A percentile compares a stretch with the other conserved stretches of the same genome.
Evolutionary conservation across 2,888 invertebrate genomes (phyloP).

Genomic region (Helobdella robusta): DNA sequence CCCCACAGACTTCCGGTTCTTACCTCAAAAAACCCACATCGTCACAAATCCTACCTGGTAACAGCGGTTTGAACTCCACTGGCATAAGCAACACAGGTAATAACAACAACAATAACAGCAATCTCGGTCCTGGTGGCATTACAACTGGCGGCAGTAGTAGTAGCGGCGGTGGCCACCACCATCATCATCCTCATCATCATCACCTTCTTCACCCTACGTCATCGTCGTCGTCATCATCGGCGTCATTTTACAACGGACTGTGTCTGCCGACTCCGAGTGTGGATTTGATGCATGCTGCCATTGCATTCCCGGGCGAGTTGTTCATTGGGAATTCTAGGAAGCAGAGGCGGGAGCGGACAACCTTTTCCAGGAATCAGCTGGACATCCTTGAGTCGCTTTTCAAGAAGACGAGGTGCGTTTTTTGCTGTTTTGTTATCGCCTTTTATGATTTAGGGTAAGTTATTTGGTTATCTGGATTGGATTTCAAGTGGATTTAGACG

Average conservation of each 20-base stretch:
- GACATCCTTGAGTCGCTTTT: constrained; percentile 88
- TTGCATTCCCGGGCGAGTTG: constrained; percentile 56
- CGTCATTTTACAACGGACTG: constrained; percentile 25
- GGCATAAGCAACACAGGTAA: constrained; percentile 5
- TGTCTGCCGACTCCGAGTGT: constrained; percentile 51
- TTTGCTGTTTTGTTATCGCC: background rate
- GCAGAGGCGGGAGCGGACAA: constrained; percentile 89
- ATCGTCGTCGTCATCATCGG: constrained; percentile 14
- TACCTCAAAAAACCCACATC: background rate
- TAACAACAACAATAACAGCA: background rate
- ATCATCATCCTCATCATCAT: background rate
- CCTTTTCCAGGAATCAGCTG: constrained; percentile 89
- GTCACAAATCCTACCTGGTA: background rate
- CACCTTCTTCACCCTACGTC: background rate
- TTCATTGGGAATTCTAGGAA: constrained; percentile 57
- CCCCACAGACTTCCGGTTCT: background rate
- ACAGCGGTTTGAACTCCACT: too few relatives aligned
- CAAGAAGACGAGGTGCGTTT: constrained; percentile 62
- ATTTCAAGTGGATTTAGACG: too few relatives aligned
- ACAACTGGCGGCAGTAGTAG: background rate
- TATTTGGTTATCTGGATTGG: too few relatives aligned
- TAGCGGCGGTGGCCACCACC: background rate
- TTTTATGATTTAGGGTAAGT: background rate
- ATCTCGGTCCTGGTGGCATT: background rate
- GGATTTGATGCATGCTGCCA: constrained; percentile 60